A percentile compares a stretch with the other conserved stretches of the same genome.
These are phyloP conservation scores for Tretioscincus oriximinensis DNA, from an alignment of 2,113 vertebrate genomes.

Conservation along the genomic window DNA sequence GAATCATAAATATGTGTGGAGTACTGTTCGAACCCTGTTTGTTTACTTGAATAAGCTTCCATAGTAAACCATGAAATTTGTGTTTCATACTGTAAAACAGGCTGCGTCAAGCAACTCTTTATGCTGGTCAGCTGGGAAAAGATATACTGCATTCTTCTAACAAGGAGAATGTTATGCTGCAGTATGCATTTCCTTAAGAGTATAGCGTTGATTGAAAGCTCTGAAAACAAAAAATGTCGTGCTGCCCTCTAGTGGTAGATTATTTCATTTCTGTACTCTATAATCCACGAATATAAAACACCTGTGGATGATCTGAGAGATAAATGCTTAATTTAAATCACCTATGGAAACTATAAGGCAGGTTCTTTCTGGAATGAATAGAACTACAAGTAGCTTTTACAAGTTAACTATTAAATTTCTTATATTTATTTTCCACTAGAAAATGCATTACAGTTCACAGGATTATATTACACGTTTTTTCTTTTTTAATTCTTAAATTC, in stretches of 20 bases:
- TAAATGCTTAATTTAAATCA: neutral
- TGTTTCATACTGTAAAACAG: too few relatives aligned
- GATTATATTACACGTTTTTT: too few relatives aligned
- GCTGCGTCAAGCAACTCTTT: neutral
- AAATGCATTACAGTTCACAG: too few relatives aligned
- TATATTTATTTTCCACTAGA: too few relatives aligned
- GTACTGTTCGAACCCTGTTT: neutral
- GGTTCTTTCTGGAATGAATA: neutral
- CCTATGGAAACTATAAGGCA: neutral
- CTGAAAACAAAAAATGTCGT: neutral
- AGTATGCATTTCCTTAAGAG: neutral
- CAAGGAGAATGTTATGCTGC: neutral
- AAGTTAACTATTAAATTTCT: too few relatives aligned
- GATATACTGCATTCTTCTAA: neutral
- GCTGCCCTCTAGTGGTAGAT: slow-evolving; percentile 53
- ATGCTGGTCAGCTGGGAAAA: neutral
- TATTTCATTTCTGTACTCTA: neutral
- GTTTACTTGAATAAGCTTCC: neutral
- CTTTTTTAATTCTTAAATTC: too few relatives aligned
- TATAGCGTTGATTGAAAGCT: rapidly evolving
- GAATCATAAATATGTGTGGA: neutral
- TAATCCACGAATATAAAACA: neutral
- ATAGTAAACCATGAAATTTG: too few relatives aligned
- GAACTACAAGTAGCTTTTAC: too few relatives aligned
- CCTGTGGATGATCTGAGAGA: neutral